Conservation (phyloP, 2,888 invertebrate species). For the Allygus modestus region DNA sequence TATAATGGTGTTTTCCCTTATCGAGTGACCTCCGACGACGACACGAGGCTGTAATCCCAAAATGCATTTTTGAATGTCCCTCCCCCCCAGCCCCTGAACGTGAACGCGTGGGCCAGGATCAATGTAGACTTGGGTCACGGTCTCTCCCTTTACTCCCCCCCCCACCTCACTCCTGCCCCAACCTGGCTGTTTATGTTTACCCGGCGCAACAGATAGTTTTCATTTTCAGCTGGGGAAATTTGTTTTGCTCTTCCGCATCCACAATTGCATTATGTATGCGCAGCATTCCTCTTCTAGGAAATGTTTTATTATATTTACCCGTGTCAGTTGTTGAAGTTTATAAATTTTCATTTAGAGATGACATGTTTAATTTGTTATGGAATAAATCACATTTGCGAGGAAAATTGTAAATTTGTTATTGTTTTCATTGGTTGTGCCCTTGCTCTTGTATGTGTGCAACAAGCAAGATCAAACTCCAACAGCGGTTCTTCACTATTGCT, state of each 20-base stretch:
- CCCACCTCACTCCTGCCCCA: background rate
- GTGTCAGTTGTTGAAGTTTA: no score
- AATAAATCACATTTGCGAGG: no score
- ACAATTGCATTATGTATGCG: background rate
- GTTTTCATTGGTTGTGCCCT: no score
- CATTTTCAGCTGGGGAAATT: slow-evolving; percentile 30
- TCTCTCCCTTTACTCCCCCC: background rate
- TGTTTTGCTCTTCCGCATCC: background rate
- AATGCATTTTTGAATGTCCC: slow-evolving; percentile 23
- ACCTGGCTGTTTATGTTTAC: slow-evolving; percentile 35
- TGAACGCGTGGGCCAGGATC: slow-evolving; percentile 41
- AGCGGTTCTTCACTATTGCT: no score
- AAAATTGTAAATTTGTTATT: no score
- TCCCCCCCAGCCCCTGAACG: background rate
- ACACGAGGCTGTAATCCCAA: background rate
- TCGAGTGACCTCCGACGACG: no score
- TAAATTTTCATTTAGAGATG: no score
- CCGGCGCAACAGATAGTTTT: slow-evolving; percentile 27
- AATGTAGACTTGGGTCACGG: slow-evolving; percentile 42
- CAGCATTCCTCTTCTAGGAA: background rate
- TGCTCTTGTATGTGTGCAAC: no score
- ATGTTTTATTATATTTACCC: no score
- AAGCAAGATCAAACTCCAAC: no score
- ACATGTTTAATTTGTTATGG: no score
- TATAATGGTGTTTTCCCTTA: no score